phyloP scores from a whole-genome alignment of 2,888 invertebrate genomes.

The Ommatoiulus sabulosus region DNA sequence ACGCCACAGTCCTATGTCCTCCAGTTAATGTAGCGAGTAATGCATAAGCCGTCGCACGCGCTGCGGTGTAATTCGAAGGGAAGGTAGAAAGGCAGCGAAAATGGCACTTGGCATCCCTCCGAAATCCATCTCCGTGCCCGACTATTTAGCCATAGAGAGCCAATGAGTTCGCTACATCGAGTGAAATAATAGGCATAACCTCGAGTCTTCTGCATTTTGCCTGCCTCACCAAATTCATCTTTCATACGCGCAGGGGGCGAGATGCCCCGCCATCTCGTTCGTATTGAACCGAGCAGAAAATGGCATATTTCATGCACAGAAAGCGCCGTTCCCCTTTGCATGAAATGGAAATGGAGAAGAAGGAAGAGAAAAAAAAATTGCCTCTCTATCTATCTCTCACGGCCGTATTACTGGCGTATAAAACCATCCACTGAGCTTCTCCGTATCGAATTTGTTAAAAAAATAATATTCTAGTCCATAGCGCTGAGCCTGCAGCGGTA shows the following conservation, averaged over 20 bases:
- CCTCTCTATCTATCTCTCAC: background rate
- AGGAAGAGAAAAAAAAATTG: background rate
- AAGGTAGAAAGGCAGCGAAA: slow-evolving; percentile 15
- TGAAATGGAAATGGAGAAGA: background rate
- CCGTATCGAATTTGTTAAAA: slow-evolving; percentile 5
- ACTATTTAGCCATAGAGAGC: background rate
- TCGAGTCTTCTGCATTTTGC: slow-evolving; percentile 10
- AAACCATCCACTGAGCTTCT: background rate
- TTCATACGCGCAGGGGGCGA: background rate
- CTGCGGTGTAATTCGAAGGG: background rate
- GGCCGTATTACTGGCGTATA: background rate
- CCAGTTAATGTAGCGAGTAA: slow-evolving; percentile 39
- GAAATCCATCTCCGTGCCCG: background rate
- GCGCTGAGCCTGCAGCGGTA: background rate
- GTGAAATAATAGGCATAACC: slow-evolving; percentile 40
- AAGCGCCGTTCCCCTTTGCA: background rate
- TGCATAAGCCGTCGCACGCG: slow-evolving; percentile 30
- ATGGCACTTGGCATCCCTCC: background rate
- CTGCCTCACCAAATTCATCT: slow-evolving; percentile 6
- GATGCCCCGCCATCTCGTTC: background rate
- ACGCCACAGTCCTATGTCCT: background rate
- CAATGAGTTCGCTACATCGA: slow-evolving; percentile 43
- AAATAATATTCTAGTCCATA: background rate
- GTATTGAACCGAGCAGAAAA: slow-evolving; percentile 33
- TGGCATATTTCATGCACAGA: slow-evolving; percentile 36